Evolutionary conservation across 2,797 vertebrate species (phyloP), one percentile per base, ranked within the genome.

Genomic region (Anas georgica): DNA sequence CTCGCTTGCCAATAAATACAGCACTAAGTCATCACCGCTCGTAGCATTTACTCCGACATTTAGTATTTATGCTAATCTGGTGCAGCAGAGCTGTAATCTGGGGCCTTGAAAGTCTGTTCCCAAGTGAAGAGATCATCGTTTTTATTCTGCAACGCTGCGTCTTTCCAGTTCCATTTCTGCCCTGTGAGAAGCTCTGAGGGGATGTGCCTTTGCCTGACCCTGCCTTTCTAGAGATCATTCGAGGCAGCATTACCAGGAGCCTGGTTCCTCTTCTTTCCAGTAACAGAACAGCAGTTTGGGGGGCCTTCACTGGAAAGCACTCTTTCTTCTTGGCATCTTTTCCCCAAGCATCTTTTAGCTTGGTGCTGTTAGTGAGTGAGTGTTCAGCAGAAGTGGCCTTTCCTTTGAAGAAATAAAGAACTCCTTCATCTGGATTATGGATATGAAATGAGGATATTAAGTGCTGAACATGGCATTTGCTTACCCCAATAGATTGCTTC

Each of bases 401-500:
- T 84, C 55, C 68, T 86, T 80, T 88, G 88, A 88, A 90, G 87
- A 88, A 91, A 87, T 68, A 92, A 85, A 88, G 45, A 95, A 74
- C 66, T 64, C 33, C 41, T 90, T 68, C 6, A 77, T 84, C 77
- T 75, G 58, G 52, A 22, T 78, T 82, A 58, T 26, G 62, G 68
- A 26, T 93, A 48, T 60, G 59, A 95, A 91, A 87, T 33, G 74
- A 84, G 54, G 68, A 77, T 95, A 92, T 91, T 74, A 92, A 88
- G 16, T 55, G 31, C 63, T 94, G 77, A 64, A 83, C 33, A 18
- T 29, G 48, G 66, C 52, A 50, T 94, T 94, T 90, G n/a, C 60
- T 28, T 52, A 14, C 22, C 11, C 13, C 20, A 60, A 1, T 29
- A 67, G 86, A 68, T 92, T 88, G 67, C 87, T 96, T 95, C 88